These are phyloP conservation scores for Andrena marginata DNA, from an alignment of 2,888 invertebrate species.

Conservation along the genomic window DNA sequence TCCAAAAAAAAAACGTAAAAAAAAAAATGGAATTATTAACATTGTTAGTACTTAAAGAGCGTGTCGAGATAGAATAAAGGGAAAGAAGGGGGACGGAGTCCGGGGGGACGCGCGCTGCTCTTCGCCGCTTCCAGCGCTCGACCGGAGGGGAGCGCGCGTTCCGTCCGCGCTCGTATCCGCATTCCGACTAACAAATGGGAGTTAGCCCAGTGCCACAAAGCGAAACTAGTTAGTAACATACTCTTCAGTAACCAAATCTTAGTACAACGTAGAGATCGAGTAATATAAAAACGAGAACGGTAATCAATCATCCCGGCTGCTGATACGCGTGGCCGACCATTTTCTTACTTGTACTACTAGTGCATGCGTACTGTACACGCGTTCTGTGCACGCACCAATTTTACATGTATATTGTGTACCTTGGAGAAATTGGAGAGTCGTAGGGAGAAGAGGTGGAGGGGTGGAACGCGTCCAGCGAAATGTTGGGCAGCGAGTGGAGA, in stretches of 20 bases:
- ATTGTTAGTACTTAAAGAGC: conserved; percentile 65
- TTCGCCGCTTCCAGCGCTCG: neutral
- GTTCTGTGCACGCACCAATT: conserved; percentile 43
- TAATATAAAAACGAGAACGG: conserved; percentile 66
- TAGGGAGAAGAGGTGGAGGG: conserved; percentile 41
- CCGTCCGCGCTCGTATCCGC: conserved; percentile 36
- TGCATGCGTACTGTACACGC: conserved; percentile 50
- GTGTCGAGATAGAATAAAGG: neutral
- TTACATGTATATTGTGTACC: conserved; percentile 51
- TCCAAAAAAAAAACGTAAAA: neutral
- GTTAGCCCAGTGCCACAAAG: conserved; percentile 74
- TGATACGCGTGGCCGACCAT: conserved; percentile 61
- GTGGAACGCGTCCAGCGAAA: conserved; percentile 21
- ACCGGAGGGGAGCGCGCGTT: conserved; percentile 21
- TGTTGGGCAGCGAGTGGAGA: conserved; percentile 39
- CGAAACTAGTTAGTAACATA: conserved; percentile 76
- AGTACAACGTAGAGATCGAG: conserved; percentile 80
- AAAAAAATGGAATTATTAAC: conserved; percentile 37
- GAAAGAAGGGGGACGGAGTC: conserved; percentile 12
- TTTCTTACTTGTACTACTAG: conserved; percentile 58
- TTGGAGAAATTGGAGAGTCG: conserved; percentile 50
- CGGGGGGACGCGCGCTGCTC: conserved; percentile 1
- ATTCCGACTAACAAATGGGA: conserved; percentile 50
- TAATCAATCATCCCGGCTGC: conserved; percentile 27
- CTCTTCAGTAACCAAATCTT: conserved; percentile 82